Evolutionary conservation across 2,888 invertebrate species (phyloP).

Genomic region (Geotrupes spiniger): DNA sequence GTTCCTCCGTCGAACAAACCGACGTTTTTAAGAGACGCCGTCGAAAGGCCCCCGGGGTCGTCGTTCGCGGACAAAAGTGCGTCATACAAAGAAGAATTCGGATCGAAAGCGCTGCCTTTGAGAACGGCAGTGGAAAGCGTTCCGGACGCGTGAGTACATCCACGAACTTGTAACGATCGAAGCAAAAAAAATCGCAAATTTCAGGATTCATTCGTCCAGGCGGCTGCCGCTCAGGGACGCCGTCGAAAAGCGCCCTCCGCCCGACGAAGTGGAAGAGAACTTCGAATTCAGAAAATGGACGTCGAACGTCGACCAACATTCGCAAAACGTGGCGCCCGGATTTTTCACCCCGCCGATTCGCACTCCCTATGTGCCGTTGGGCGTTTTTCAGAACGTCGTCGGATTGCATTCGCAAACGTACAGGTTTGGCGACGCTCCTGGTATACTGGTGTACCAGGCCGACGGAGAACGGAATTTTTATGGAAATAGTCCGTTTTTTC

Average conservation of each 20-base stretch:
- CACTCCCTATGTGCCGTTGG: neutral
- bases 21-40: conserved; percentile 49
- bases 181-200: conserved; percentile 30
- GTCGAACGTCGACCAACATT: neutral
- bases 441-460: neutral
- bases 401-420: neutral
- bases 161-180: neutral
- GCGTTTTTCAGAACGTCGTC: neutral
- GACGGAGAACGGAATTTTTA: conserved; percentile 25
- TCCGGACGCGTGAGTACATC: conserved; percentile 51
- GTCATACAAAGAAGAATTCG: conserved; percentile 41
- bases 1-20: conserved; percentile 39
- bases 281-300: conserved; percentile 20
- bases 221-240: conserved; percentile 68
- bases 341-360: neutral
- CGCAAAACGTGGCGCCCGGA: neutral
- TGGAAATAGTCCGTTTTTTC: conserved; percentile 24
- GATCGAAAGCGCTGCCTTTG: conserved; percentile 58
- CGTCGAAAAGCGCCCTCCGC: conserved; percentile 61
- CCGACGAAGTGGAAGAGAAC: conserved; percentile 42
- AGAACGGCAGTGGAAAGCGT: conserved; percentile 75
- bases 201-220: conserved; percentile 48
- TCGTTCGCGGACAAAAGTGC: conserved; percentile 31
- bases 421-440: neutral
- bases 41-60: conserved; percentile 47